phyloP scores from a whole-genome alignment of 2,888 invertebrate genomes.

The Melieria picta region DNA sequence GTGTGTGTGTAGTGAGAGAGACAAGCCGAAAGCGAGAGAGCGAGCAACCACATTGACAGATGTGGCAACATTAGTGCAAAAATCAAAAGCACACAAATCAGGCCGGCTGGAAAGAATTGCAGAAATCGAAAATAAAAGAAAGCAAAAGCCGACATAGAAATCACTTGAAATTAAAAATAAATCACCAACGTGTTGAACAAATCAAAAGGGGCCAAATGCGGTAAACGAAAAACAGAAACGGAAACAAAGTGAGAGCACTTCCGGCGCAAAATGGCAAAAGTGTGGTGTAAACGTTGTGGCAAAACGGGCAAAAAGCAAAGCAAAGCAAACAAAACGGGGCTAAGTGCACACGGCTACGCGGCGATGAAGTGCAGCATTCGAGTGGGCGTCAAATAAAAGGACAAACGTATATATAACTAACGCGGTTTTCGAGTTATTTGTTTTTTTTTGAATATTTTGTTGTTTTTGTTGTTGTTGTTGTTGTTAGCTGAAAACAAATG shows the following conservation, averaged over 20 bases:
- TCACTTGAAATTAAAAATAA: conserved; percentile 55
- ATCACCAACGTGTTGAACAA: conserved; percentile 47
- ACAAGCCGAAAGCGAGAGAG: not conserved
- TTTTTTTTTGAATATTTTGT: too few relatives aligned
- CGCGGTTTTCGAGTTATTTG: too few relatives aligned
- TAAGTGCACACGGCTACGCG: not conserved
- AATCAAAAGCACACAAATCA: conserved; percentile 4
- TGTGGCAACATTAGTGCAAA: conserved; percentile 17
- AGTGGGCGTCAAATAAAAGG: not conserved
- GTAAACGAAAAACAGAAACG: conserved; percentile 20
- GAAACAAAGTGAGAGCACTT: conserved; percentile 46
- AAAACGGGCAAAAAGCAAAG: too few relatives aligned
- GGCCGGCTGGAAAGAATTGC: not conserved
- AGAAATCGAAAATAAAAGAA: not conserved
- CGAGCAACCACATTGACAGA: conserved; percentile 9
- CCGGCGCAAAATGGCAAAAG: conserved; percentile 39
- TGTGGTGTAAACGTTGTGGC: not conserved
- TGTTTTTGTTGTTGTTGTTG: not conserved
- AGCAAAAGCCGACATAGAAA: not conserved
- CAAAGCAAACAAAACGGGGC: not conserved
- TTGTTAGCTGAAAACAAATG: not conserved
- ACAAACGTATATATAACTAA: too few relatives aligned
- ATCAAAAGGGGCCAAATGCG: conserved; percentile 16
- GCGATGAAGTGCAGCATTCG: not conserved
- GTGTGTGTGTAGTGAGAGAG: not conserved